Base-by-base conservation (phyloP, 1,140 invertebrate species). In the Pogonus chalceus region DNA sequence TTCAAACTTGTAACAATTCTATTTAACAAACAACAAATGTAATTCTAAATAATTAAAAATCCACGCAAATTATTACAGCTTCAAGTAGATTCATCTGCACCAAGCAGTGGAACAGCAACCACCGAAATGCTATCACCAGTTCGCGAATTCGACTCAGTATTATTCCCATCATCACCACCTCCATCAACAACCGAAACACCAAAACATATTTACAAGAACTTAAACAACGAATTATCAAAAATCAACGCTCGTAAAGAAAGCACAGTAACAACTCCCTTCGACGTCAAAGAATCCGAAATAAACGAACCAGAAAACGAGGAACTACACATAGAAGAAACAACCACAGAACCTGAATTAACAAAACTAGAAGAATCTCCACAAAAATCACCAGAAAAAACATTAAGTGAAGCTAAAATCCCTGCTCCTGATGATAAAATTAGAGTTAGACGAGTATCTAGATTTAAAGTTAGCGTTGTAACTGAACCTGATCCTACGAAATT, bases 381-480 rank as follows among this genome's bases (percentile, higher is more conserved):
- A 2, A 46, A 58, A n/a, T 35, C 56, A 0, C 56, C 58, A 21
- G 12, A 10, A 23, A 52, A 21, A 12, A 12, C n/a, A 31, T 14
- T 14, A 2, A 23, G 47, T 12, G 21, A 47, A 9, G n/a, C 23
- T 14, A 4, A 21, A 16, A 20, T 53, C 39, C n/a, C n/a, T 31
- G 20, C 21, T 54, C 16, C 37, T 2, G 2, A 16, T 52, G 37
- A 35, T 23, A 46, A 55, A 49, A 51, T 52, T 24, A 52, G 31
- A 24, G 67, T 67, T 50, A 54, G 68, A 1, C 54, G 58, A 14
- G 57, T 69, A 2, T 69, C 67, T 7, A 57, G 68, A 16, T 70
- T 70, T 58, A 67, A 65, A 56, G 66, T 70, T 20, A 70, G 68
- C 54, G 66, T 70, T 2, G 64, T 70, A 1, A 68, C 60, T 20